phyloP scores from a whole-genome alignment of 2,888 invertebrate genomes.

The Cerastis leucographa region DNA sequence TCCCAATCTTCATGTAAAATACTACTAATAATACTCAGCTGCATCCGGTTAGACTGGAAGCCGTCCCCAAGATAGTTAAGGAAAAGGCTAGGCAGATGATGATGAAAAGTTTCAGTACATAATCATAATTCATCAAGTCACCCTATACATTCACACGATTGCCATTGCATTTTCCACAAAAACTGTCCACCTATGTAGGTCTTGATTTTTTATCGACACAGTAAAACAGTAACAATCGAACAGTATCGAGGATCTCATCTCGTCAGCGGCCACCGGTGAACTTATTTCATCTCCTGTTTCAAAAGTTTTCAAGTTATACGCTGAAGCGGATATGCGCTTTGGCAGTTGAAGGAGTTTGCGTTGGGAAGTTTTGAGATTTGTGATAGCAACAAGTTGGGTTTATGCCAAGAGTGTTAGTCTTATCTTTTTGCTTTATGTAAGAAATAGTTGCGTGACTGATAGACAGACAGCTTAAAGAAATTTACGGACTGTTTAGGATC shows the following conservation, averaged over 20 bases:
- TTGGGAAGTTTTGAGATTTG: background rate
- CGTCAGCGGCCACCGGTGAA: conserved; percentile 11
- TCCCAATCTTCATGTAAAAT: no score
- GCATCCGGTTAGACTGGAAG: no score
- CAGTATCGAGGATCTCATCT: conserved; percentile 32
- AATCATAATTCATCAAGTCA: background rate
- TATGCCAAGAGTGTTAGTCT: background rate
- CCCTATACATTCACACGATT: background rate
- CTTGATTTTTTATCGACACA: background rate
- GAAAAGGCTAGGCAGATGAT: no score
- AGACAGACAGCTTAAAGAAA: background rate
- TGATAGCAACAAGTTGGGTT: conserved; percentile 16
- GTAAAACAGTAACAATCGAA: conserved; percentile 15
- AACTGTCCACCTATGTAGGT: background rate
- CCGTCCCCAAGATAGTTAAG: no score
- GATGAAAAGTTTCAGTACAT: background rate
- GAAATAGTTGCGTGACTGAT: background rate
- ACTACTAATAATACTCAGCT: no score
- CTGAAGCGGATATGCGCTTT: conserved; percentile 34
- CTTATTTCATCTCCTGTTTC: conserved; percentile 60
- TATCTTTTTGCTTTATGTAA: background rate
- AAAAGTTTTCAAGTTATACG: conserved; percentile 37
- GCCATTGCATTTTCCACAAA: background rate
- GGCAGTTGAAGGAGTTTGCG: conserved; percentile 13
- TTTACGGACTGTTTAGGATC: no score